Percentiles rank a stretch among this genome's conserved stretches.
Evolutionary conservation across 2,797 vertebrate species (phyloP).

Genomic region (Takifugu rubripes): DNA sequence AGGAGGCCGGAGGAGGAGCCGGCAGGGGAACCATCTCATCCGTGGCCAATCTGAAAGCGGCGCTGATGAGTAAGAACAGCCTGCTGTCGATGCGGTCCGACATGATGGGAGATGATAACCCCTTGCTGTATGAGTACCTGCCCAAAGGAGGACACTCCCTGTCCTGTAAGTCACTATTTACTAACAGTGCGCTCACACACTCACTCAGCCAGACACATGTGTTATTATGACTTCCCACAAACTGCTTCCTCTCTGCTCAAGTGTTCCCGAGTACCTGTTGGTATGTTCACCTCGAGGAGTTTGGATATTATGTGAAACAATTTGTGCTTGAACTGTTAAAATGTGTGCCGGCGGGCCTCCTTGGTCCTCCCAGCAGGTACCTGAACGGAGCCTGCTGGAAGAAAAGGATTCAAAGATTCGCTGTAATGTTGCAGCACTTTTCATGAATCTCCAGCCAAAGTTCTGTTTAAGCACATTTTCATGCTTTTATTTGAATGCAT

Average conservation of each 20-base stretch:
- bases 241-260: conserved; percentile 1
- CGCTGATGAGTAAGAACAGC: conserved; percentile 98
- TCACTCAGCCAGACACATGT: conserved; percentile 12
- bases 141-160: conserved; percentile 93
- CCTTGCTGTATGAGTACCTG: conserved; percentile 93
- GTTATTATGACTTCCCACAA: conserved; percentile 12
- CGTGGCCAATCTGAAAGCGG: conserved; percentile 91
- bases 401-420: too few relatives aligned
- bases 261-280: conserved; percentile 23
- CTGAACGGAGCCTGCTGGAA: too few relatives aligned
- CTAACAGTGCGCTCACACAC: conserved; percentile 29
- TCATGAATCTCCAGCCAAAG: too few relatives aligned
- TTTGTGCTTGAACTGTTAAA: too few relatives aligned
- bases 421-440: too few relatives aligned
- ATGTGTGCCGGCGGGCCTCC: too few relatives aligned
- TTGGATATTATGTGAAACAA: too few relatives aligned
- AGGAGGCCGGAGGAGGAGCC: conserved; percentile 78
- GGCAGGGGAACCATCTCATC: conserved; percentile 77
- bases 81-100: conserved; percentile 93
- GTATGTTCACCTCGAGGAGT: conserved; percentile 25
- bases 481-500: too few relatives aligned
- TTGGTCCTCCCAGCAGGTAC: too few relatives aligned
- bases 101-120: conserved; percentile 90
- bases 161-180: conserved; percentile 85
- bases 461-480: too few relatives aligned